phyloP scores from a whole-genome alignment of 2,113 vertebrate genomes.

The Podarcis muralis region DNA sequence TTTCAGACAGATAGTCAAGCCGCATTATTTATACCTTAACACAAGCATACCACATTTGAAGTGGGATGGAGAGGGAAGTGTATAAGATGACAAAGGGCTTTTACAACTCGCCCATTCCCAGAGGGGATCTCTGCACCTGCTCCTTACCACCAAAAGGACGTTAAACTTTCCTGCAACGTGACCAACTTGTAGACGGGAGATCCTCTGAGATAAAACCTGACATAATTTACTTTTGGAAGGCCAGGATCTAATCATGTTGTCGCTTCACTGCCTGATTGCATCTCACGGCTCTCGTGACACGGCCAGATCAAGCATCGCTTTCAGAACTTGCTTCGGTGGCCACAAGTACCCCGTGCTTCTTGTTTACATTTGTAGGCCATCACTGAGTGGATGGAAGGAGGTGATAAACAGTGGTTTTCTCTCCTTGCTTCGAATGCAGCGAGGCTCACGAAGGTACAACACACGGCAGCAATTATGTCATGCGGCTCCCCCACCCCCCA shows the following conservation, averaged over 20 bases:
- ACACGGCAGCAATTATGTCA: slow-evolving; percentile 33
- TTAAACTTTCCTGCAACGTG: slow-evolving; percentile 69
- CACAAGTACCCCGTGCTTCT: slow-evolving; percentile 46
- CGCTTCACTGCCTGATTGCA: slow-evolving; percentile 55
- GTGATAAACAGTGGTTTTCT: slow-evolving; percentile 58
- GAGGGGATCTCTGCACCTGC: slow-evolving; percentile 70
- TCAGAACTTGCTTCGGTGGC: slow-evolving; percentile 46
- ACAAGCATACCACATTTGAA: slow-evolving; percentile 66
- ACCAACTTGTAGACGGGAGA: slow-evolving; percentile 60
- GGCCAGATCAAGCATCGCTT: slow-evolving; percentile 30
- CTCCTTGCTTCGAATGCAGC: slow-evolving; percentile 22
- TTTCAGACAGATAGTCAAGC: slow-evolving; percentile 60
- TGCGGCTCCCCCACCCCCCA: background rate
- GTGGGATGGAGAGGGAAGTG: slow-evolving; percentile 58
- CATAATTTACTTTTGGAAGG: slow-evolving; percentile 58
- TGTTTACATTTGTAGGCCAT: slow-evolving; percentile 60
- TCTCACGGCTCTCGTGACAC: slow-evolving; percentile 44
- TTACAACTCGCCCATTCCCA: slow-evolving; percentile 65
- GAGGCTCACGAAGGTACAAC: slow-evolving; percentile 39
- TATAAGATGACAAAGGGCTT: slow-evolving; percentile 63
- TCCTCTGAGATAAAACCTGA: slow-evolving; percentile 64
- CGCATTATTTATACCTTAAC: slow-evolving; percentile 61
- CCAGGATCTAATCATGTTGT: slow-evolving; percentile 64
- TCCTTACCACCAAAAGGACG: slow-evolving; percentile 63
- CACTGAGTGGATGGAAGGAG: slow-evolving; percentile 36